Base-by-base conservation (phyloP, 2,113 vertebrate genomes). In the Pollachius pollachius region DNA sequence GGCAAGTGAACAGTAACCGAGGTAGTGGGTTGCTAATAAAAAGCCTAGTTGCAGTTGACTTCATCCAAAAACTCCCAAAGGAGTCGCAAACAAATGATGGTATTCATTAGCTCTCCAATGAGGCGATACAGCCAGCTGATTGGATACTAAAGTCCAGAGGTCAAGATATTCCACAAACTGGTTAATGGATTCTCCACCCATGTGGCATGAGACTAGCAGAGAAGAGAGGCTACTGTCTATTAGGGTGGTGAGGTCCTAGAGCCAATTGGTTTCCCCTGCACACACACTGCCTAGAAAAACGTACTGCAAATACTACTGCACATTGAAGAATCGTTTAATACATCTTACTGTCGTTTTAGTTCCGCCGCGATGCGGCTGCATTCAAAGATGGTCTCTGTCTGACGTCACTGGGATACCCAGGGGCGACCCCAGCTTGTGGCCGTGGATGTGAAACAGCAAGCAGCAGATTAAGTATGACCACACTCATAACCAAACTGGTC, bases 111-210 rank as follows among this genome's bases (percentile, higher is more conserved):
- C 56, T 15, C 71, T 48, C 12, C 9, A 13, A 13, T 48, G 41
- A 48, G 6, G 0, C 41, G 41, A 48, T 48, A 13, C 41, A 48
- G 12, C 41, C 41, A 48, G 9, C 41, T 48, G 9, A 48, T 34
- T 34, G 30, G 30, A 48, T 48, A 13, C 41, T 48, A 48, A 48
- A 48, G 41, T 67, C 60, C 68, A 9, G 7, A 8, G 41, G 1
- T 15, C 13, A 11, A 25, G 8, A 71, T 18, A 58, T 34, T 73
- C 0, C 5, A 17, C 6, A 72, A 61, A 12, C 23, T 9, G 25
- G 34, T 57, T 16, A 67, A 37, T 2, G 4, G 30, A 84, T 83
- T 85, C 25, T 76, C 71, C 71, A 82, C 66, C 0, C 68, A 52
- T 3, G 59, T 60, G 41, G 68, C 81, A 84, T 61, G 72, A 75